Evolutionary conservation across 1,140 invertebrate species (phyloP), one percentile per base, ranked within the genome.

Genomic region (Anoplophora glabripennis): DNA sequence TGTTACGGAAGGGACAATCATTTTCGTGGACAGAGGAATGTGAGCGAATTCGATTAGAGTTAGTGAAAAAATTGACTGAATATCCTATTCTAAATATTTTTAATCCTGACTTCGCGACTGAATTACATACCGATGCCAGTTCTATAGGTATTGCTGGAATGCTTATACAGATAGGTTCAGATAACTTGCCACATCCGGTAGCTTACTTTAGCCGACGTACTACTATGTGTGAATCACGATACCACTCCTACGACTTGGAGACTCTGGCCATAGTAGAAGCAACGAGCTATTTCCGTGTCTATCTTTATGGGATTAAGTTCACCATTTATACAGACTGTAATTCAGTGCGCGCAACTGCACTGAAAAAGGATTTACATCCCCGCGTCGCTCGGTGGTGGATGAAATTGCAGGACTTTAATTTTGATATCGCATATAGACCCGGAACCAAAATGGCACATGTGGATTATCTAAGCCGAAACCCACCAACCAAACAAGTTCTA

Each of bases 261-360:
- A 74, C 69, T 0, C 21, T 79, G 4, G 75, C 73, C 0, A 71
- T 77, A 0, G 70, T 76, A 10, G 57, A 68, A 8, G 33, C 57
- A 0, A 11, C 75, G 57, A 9, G 51, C 28, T 47, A 66, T 9
- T 75, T 74, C 45, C 40, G 69, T 2, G 47, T 71, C 1, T 80
- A 78, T 58, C 37, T 79, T 0, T 40, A 69, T 1, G 70, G 68
- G 0, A 66, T 68, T 5, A 35, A 60, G 17, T 77, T 77, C 54
- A 74, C 47, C 34, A 57, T 76, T 1, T 44, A 75, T 0, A 77
- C 73, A 3, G 76, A 78, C 61, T 71, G 75, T 60, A 59, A 66
- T 45, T 28, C 57, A 15, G 55, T 57, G 9, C 37, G 55, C 14
- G 55, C 55, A 38, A 57, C 46, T 1, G 15, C 70, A 71, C 7